Conservation (phyloP, 2,888 invertebrate genomes). For the Cephus nigrinus region DNA sequence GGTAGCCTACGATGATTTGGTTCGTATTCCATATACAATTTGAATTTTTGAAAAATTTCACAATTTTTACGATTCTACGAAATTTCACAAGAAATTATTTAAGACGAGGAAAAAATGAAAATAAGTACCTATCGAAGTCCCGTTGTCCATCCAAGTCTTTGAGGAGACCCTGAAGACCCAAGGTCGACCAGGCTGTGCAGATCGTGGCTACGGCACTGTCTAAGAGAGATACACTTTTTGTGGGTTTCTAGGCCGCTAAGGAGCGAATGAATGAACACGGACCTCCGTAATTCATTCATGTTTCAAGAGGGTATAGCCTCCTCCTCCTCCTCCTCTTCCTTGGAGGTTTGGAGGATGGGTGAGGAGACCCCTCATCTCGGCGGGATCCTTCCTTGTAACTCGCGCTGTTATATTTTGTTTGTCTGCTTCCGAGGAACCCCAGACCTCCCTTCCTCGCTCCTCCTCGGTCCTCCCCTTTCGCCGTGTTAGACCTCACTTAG, state of each 20-base stretch:
- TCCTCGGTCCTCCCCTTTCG: slow-evolving; percentile 16
- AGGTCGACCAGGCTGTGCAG: slow-evolving; percentile 7
- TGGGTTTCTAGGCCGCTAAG: slow-evolving; percentile 61
- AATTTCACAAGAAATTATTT: background rate
- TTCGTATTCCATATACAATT: background rate
- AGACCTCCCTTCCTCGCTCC: slow-evolving; percentile 17
- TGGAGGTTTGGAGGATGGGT: slow-evolving; percentile 11
- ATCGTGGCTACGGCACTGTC: slow-evolving; percentile 34
- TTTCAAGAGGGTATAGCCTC: slow-evolving; percentile 53
- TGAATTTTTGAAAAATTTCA: background rate
- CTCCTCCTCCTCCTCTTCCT: slow-evolving; percentile 31
- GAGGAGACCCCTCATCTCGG: slow-evolving; percentile 47
- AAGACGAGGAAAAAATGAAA: background rate
- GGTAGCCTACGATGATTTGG: too few species aligned
- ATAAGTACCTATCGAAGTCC: background rate
- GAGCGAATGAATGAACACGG: slow-evolving; percentile 63
- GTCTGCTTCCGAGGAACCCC: slow-evolving; percentile 54
- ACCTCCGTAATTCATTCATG: slow-evolving; percentile 65
- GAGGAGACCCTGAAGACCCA: background rate
- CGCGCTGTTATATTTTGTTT: slow-evolving; percentile 60
- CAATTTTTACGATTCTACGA: background rate
- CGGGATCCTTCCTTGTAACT: slow-evolving; percentile 54
- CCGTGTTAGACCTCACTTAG: slow-evolving; percentile 52
- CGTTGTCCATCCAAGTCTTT: background rate
- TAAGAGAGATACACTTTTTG: slow-evolving; percentile 48